Evolutionary conservation across 2,888 invertebrate species (phyloP).

Genomic region (Heliconius aoede): DNA sequence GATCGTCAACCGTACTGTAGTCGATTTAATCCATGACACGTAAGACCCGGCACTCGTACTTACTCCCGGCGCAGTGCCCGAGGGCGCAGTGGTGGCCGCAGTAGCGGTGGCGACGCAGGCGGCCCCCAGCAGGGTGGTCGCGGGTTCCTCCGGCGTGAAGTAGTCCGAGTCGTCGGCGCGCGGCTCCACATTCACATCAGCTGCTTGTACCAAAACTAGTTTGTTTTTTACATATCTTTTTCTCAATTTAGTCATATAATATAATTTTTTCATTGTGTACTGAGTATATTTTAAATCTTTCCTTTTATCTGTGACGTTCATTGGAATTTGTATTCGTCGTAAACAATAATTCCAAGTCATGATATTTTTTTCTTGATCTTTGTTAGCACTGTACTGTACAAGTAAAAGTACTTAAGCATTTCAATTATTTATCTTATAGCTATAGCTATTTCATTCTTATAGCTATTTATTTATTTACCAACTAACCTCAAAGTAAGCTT

Average conservation of each 20-base stretch:
- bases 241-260: not conserved
- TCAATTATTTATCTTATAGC: too few relatives aligned
- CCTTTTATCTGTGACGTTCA: too few relatives aligned
- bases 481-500: not conserved
- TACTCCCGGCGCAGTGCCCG: not conserved
- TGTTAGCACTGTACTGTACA: too few relatives aligned
- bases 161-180: slow-evolving; percentile 89
- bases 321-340: too few relatives aligned
- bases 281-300: too few relatives aligned
- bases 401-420: too few relatives aligned
- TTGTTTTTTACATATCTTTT: not conserved
- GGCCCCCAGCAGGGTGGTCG: slow-evolving; percentile 85
- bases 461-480: too few relatives aligned
- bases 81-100: slow-evolving; percentile 7
- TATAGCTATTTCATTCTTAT: too few relatives aligned
- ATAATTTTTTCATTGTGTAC: too few relatives aligned
- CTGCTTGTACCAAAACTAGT: slow-evolving; percentile 45
- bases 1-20: too few relatives aligned
- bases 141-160: slow-evolving; percentile 90
- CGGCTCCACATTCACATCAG: slow-evolving; percentile 70
- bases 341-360: too few relatives aligned
- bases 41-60: slow-evolving; percentile 17
- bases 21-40: not conserved
- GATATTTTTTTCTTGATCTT: too few relatives aligned
- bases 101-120: not conserved